These are phyloP conservation scores for Petroica traversi DNA, from an alignment of 2,113 vertebrate species.

Conservation along the genomic window DNA sequence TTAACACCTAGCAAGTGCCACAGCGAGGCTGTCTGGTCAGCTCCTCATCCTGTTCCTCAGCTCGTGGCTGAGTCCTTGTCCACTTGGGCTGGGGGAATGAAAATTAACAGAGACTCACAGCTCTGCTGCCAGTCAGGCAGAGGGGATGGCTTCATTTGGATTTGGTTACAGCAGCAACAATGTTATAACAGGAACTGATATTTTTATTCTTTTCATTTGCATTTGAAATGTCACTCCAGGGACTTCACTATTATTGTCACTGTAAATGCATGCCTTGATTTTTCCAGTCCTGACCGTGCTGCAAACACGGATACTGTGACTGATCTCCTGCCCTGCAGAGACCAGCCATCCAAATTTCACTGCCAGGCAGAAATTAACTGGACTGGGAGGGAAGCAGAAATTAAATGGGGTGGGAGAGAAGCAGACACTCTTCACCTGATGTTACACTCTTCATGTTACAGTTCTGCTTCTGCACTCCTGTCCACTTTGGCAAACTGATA, in stretches of 20 bases:
- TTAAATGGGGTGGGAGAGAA: neutral
- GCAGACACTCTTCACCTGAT: neutral
- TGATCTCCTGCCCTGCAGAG: neutral
- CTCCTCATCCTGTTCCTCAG: neutral
- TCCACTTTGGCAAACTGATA: neutral
- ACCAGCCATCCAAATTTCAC: neutral
- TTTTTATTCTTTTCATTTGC: constrained; percentile 39
- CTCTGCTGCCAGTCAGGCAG: neutral
- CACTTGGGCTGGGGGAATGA: neutral
- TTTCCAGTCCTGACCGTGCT: neutral
- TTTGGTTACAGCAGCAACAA: neutral
- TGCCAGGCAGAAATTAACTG: neutral
- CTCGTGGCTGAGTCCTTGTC: fast-evolving
- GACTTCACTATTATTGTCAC: neutral
- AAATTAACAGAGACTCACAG: neutral
- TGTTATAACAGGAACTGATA: constrained; percentile 7
- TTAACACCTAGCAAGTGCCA: neutral
- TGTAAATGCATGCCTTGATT: neutral
- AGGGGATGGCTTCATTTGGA: neutral
- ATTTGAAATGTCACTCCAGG: constrained; percentile 6
- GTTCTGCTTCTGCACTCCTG: neutral
- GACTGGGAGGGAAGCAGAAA: neutral
- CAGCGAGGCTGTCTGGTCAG: neutral
- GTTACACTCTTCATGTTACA: neutral
- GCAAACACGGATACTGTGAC: neutral